Evolutionary conservation across 2,113 vertebrate genomes (phyloP), one percentile per base, ranked within the genome.

Genomic region (Puffinus mauretanicus): DNA sequence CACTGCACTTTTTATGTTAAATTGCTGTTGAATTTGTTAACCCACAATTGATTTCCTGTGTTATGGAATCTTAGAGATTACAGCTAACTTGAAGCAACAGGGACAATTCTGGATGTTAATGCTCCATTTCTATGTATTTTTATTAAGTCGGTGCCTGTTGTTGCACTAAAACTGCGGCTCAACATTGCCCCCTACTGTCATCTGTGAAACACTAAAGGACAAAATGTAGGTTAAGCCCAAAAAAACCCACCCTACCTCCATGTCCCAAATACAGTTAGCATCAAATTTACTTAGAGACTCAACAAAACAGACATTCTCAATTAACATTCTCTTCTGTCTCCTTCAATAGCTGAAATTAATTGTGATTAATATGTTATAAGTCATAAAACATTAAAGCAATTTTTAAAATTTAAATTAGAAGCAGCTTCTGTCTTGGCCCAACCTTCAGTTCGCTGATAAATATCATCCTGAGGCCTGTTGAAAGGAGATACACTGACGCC

Each of bases 131-230:
- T 76, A 75, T 66, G 96, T 66, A 89, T 96, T 97, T 97, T 97
- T 95, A 90, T 82, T 10, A 90, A 94, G 73, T 16, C 66, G 9
- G 57, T 19, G 52, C 32, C 58, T 40, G 88, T 19, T 20, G 79
- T 20, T 57, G 57, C 58, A 32, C 18, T 55, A 82, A 57, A 91
- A 95, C 97, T 58, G 94, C 97, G 97, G 98, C 98, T 98, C 99
- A 99, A 99, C 98, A 99, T 95, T 99, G 99, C 98, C 99, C 99
- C 98, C 99, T 98, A 96, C 97, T 98, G 99, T 92, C 97, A 42
- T 1, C 7, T 22, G 38, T 9, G 38, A 3, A 69, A 91, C 25
- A 51, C 38, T n/a, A 21, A 64, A 19, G 72, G 40, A 36, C 72
- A 12, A 64, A 66, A 19, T 7, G 49, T 6, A 91, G 29, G 13